Conservation (phyloP, 2,797 vertebrate genomes). For the Leptoclinus maculatus region DNA sequence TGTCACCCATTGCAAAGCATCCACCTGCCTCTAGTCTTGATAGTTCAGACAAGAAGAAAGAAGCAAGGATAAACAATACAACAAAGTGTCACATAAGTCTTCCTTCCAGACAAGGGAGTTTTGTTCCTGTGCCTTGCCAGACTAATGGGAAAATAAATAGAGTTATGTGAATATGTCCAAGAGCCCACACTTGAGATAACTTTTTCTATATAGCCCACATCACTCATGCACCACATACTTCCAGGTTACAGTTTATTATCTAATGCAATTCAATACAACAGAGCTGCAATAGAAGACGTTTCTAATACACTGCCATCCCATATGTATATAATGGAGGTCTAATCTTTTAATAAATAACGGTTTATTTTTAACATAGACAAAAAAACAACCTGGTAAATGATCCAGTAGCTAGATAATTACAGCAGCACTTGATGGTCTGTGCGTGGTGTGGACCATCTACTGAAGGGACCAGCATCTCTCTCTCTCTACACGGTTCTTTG, state of each 20-base stretch:
- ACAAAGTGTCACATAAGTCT: slow-evolving; percentile 33
- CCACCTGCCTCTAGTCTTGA: slow-evolving; percentile 37
- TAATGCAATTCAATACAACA: neutral
- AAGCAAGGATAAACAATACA: slow-evolving; percentile 37
- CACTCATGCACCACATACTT: neutral
- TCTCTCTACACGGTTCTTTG: slow-evolving; percentile 24
- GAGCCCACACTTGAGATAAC: neutral
- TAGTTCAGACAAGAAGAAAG: slow-evolving; percentile 37
- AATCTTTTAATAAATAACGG: no score
- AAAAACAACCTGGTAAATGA: neutral
- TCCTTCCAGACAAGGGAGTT: slow-evolving; percentile 14
- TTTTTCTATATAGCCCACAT: neutral
- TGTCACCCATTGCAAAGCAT: slow-evolving; percentile 36
- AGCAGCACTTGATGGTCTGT: slow-evolving; percentile 1
- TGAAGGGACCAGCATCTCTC: slow-evolving; percentile 19
- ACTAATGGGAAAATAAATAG: slow-evolving; percentile 34
- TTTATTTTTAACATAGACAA: slow-evolving; percentile 12
- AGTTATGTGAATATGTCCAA: slow-evolving; percentile 20
- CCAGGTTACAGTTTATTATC: neutral
- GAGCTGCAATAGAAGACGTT: neutral
- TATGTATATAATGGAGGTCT: neutral
- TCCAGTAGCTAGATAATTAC: neutral
- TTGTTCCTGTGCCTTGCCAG: slow-evolving; percentile 3
- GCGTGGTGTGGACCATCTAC: slow-evolving; percentile 7
- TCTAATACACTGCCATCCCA: neutral